These are phyloP conservation scores for Pogonomyrmex barbatus DNA, from an alignment of 1,140 invertebrate species.

Conservation along the genomic window DNA sequence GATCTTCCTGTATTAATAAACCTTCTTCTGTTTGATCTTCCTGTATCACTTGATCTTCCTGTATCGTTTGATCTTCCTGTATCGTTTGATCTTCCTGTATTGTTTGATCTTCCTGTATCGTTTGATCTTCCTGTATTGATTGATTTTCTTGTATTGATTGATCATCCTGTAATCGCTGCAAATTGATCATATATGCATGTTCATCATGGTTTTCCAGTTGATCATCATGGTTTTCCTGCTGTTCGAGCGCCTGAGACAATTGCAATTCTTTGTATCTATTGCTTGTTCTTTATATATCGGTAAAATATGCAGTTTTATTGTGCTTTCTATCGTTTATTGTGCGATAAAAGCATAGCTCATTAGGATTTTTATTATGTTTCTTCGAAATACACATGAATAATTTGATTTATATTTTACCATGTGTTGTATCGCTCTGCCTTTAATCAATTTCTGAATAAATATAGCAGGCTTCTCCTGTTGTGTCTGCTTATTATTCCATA, in stretches of 20 bases:
- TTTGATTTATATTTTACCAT: slow-evolving; percentile 85
- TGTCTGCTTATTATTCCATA: slow-evolving; percentile 78
- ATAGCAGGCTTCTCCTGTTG: slow-evolving; percentile 87
- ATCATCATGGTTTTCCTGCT: too few relatives aligned
- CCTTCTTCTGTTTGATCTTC: too few relatives aligned
- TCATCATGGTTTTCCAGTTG: slow-evolving; percentile 84
- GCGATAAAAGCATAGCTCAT: not conserved
- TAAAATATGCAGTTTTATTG: slow-evolving; percentile 58
- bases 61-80: too few relatives aligned
- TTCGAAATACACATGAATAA: not conserved
- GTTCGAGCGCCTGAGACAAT: slow-evolving; percentile 88
- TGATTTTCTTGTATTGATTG: slow-evolving; percentile 82
- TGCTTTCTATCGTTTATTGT: not conserved
- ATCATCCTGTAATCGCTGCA: slow-evolving; percentile 80
- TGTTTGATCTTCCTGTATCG: too few relatives aligned
- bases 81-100: slow-evolving; percentile 79
- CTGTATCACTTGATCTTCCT: too few relatives aligned
- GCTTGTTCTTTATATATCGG: slow-evolving; percentile 90
- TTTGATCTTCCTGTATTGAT: slow-evolving; percentile 84
- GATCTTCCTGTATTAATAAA: too few relatives aligned
- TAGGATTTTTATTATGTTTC: not conserved
- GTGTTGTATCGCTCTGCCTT: slow-evolving; percentile 90
- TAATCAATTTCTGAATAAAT: slow-evolving; percentile 89
- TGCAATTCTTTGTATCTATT: slow-evolving; percentile 89
- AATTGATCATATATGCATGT: slow-evolving; percentile 83